Base-by-base conservation (phyloP, 2,113 vertebrate species). In the Smithornis capensis region DNA sequence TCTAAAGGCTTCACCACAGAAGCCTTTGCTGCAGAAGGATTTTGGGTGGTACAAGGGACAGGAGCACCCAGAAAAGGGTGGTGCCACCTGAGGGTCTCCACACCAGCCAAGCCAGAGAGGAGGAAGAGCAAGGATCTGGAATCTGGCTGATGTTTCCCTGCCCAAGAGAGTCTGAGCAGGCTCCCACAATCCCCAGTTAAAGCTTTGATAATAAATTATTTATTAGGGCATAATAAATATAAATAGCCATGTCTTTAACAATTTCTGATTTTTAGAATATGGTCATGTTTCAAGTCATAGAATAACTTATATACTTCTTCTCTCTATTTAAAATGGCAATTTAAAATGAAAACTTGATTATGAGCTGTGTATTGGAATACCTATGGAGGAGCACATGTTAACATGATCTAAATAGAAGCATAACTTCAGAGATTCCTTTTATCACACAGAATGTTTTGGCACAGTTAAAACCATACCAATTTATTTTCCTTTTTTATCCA, bases 81-180 rank as follows among this genome's bases (percentile, higher is more conserved):
- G 8, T 21, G 33, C 49, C 0, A 1, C 17, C 33, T 3, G 5
- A 37, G 59, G 52, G 3, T 7, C 24, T 31, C 23, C 2, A 7
- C 19, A 6, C 3, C 37, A 50, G 21, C 14, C 40, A 18, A 31
- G 27, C 6, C 42, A 44, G 22, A 35, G 8, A 65, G 64, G 16
- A 83, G 28, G 27, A 21, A 31, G 55, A 10, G 29, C 28, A 28
- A 25, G 50, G 31, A 13, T 5, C 7, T 83, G 63, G 62, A 45
- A 68, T 23, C 0, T 19, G 21, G 16, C 38, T 19, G 31, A 57
- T 70, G 3, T 3, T 60, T 80, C 15, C 27, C 23, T 56, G 44
- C 18, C 21, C 31, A 5, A 5, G 12, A 50, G 37, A 31, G 37
- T 9, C 59, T 40, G 56, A 49, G 12, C 17, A 19, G 37, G 9